Evolutionary conservation across 2,113 vertebrate genomes (phyloP), one percentile per base, ranked within the genome.

Genomic region (Pluvianellus socialis): DNA sequence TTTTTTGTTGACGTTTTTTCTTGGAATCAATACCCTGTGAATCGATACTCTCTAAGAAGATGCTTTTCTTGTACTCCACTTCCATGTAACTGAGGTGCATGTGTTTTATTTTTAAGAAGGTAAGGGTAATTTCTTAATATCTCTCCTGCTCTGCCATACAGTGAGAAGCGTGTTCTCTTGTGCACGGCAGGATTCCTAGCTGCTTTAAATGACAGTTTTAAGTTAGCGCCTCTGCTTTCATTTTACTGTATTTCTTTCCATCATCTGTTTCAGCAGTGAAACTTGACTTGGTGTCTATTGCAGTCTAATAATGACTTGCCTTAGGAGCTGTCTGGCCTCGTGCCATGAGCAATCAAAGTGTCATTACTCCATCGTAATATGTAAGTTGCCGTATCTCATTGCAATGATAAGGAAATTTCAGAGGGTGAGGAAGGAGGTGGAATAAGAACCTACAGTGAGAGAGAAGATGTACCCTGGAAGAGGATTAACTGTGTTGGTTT

Each of bases 321-420:
- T 96, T 56, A 80, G 90, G 81, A 91, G 76, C 38, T 94, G 59
- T n/a, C 93, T 96, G 94, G 88, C 92, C 35, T 87, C 49, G 56
- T 93, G 88, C 92, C 96, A 86, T 1, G 2, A 70, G 42, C 96
- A 87, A 68, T 90, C 86, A 52, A 80, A 84, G 79, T 73, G 52
- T 86, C 79, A 26, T 92, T 94, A 65, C 86, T 84, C 0, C 1
- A 85, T 91, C 1, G 0, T 65, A 40, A 32, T 81, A 63, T 11
- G 26, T 56, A 87, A 79, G 58, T 75, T 72, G 62, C 45, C 0
- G 0, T 87, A 65, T 92, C 92, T 96, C 26, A 10, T 72, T 81
- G 80, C 79, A 74, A 53, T 1, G 38, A 85, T 87, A 92, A 91
- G 58, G 52, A 66, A n/a, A 89, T 75, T 79, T 92, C 87, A 79